Evolutionary conservation across 2,113 vertebrate genomes (phyloP).

Genomic region (Tetraodon nigroviridis): DNA sequence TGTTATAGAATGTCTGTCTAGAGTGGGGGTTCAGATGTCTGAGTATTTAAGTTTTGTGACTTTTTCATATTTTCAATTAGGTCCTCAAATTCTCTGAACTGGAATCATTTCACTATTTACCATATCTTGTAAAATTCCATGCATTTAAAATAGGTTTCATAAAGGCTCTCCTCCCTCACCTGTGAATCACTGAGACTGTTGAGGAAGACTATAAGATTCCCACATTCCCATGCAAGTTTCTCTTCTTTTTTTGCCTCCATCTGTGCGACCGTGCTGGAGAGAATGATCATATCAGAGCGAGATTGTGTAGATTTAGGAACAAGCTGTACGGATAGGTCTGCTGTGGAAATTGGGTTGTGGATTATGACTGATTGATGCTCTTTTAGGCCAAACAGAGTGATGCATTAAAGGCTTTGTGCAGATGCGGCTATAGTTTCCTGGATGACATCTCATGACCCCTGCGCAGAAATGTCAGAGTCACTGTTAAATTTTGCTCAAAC

Average conservation of each 20-base stretch:
- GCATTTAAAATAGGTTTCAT: too few relatives aligned
- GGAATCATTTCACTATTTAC: too few relatives aligned
- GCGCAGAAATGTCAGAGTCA: conserved; percentile 19
- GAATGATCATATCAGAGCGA: conserved; percentile 25
- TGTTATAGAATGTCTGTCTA: too few relatives aligned
- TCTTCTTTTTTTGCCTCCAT: conserved; percentile 40
- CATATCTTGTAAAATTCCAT: too few relatives aligned
- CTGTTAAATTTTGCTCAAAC: conserved; percentile 21
- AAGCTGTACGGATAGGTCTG: conserved; percentile 15
- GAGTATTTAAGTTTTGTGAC: too few relatives aligned
- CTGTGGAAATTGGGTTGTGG: conserved; percentile 24
- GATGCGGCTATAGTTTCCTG: conserved; percentile 49
- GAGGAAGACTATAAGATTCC: too few relatives aligned
- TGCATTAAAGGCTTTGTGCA: conserved; percentile 61
- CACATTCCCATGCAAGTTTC: not conserved
- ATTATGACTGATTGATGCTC: conserved; percentile 55
- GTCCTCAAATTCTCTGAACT: too few relatives aligned
- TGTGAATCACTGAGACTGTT: too few relatives aligned
- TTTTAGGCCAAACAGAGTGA: conserved; percentile 42
- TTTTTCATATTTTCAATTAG: too few relatives aligned
- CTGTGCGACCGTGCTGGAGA: conserved; percentile 31
- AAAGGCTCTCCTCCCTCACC: too few relatives aligned
- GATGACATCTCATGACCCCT: conserved; percentile 20
- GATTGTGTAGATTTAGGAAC: conserved; percentile 16
- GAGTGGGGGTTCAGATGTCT: too few relatives aligned